Base-by-base conservation (phyloP, 2,888 invertebrate genomes). In the Eupithecia insigniata region DNA sequence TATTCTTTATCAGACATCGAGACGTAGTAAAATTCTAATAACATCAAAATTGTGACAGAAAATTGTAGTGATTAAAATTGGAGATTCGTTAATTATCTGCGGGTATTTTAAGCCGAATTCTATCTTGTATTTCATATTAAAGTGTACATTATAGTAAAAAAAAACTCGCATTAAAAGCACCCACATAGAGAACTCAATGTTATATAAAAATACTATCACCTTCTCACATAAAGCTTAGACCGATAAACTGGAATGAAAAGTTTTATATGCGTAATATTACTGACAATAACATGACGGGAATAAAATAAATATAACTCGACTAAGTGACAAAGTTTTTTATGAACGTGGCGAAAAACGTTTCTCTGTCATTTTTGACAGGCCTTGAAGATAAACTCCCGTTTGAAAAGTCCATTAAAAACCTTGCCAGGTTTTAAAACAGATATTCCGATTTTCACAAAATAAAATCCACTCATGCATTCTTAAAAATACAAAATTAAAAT, bases 201-300 rank as follows among this genome's bases (percentile, higher is more conserved):
- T 88, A 64, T 91, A 91, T 90, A 90, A 91, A 87, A 91, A 90
- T 90, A 91, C 87, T 88, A 89, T 87, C 82, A 89, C 85, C 87
- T 89, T 90, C 90, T 76, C 77, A 90, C 87, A 88, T 92, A 92
- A 92, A 91, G 90, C 92, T 92, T 90, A 92, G 81, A 87, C 87
- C 90, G 86, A 90, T 87, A 87, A 88, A 91, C 89, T 94, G 93
- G 93, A 94, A 94, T 94, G 93, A 91, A 89, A n/a, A 90, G 86
- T 88, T 90, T 73, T 81, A 83, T 84, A 89, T 88, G 90, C 89
- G 90, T 89, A 88, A 86, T 85, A 86, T 62, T 62, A 88, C 80
- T 84, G 83, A 87, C 83, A 82, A 84, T 5, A 30, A 30, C 82
- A 82, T 83, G 82, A 85, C 84, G 55, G 73, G 71, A 76, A 82